A percentile compares a stretch with the other conserved stretches of the same genome.
Conservation (phyloP, 2,888 invertebrate species). For the Morpho helenor region DNA sequence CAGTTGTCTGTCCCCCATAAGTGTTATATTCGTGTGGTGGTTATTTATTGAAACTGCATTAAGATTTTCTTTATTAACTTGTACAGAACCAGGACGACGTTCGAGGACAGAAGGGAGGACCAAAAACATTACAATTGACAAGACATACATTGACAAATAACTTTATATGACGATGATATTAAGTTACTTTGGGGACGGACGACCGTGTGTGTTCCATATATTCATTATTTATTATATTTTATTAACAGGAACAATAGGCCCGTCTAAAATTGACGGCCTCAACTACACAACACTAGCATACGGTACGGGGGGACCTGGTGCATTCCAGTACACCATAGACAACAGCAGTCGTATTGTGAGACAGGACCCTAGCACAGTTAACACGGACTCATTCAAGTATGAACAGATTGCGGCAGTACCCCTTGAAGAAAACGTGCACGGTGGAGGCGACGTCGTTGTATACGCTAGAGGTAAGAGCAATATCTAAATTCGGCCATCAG, state of each 20-base stretch:
- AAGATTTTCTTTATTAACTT: no score
- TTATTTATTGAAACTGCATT: no score
- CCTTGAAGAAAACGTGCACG: constrained; percentile 87
- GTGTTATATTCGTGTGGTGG: no score
- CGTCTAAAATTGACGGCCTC: constrained; percentile 79
- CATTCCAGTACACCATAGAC: constrained; percentile 75
- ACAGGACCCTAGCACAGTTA: constrained; percentile 78
- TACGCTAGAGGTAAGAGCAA: constrained; percentile 84
- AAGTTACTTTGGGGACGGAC: no score
- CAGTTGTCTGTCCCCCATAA: no score
- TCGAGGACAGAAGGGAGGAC: no score
- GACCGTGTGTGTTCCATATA: no score
- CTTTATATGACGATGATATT: no score
- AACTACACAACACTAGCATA: constrained; percentile 90
- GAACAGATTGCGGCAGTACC: constrained; percentile 85
- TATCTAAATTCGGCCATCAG: background rate
- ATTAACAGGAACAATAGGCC: constrained; percentile 78
- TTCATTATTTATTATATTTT: no score
- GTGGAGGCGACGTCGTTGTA: constrained; percentile 91
- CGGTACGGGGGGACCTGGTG: constrained; percentile 85
- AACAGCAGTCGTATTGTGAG: constrained; percentile 61
- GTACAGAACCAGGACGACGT: no score
- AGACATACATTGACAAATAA: no score
- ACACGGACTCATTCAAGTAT: constrained; percentile 83
- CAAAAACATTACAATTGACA: no score